Evolutionary conservation across 92 coral and sea anemone genomes (phyloP).

Genomic region (Scolanthus callimorphus): DNA sequence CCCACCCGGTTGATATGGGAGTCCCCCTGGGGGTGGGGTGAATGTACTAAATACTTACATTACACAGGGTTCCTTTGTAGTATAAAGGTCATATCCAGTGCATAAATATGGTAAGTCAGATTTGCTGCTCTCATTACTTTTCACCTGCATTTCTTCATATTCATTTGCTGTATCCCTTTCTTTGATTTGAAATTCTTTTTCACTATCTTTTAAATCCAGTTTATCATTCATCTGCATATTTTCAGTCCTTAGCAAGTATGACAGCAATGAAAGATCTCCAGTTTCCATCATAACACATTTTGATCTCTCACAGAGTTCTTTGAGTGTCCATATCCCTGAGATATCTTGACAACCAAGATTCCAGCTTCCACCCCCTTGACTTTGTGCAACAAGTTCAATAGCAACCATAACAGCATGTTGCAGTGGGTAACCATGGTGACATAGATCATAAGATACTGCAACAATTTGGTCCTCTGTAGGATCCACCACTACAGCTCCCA

Average conservation of each 20-base stretch:
- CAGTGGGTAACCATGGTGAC: slow-evolving; percentile 75
- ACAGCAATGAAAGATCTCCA: too few relatives aligned
- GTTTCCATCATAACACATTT: too few relatives aligned
- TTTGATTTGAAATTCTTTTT: not conserved
- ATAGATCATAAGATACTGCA: slow-evolving; percentile 71
- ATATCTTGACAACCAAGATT: slow-evolving; percentile 30
- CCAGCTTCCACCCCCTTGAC: slow-evolving; percentile 91
- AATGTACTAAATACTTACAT: slow-evolving; percentile 90
- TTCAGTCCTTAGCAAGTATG: too few relatives aligned
- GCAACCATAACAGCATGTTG: slow-evolving; percentile 95
- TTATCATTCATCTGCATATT: not conserved
- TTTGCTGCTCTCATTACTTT: too few relatives aligned
- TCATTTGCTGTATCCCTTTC: not conserved
- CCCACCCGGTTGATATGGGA: too few relatives aligned
- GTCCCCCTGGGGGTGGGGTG: too few relatives aligned
- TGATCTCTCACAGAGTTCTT: not conserved
- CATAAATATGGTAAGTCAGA: slow-evolving; percentile 61
- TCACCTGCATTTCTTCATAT: too few relatives aligned
- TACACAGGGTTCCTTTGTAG: slow-evolving; percentile 91
- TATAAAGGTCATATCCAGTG: slow-evolving; percentile 95
- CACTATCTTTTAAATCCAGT: not conserved
- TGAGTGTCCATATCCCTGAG: slow-evolving; percentile 44
- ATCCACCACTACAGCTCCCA: slow-evolving; percentile 81
- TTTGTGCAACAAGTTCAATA: slow-evolving; percentile 85
- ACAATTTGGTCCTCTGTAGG: slow-evolving; percentile 53